A percentile compares a stretch with the other conserved stretches of the same genome.
phyloP scores from a whole-genome alignment of 2,797 vertebrate genomes.

The Neosilurus hyrtlii region DNA sequence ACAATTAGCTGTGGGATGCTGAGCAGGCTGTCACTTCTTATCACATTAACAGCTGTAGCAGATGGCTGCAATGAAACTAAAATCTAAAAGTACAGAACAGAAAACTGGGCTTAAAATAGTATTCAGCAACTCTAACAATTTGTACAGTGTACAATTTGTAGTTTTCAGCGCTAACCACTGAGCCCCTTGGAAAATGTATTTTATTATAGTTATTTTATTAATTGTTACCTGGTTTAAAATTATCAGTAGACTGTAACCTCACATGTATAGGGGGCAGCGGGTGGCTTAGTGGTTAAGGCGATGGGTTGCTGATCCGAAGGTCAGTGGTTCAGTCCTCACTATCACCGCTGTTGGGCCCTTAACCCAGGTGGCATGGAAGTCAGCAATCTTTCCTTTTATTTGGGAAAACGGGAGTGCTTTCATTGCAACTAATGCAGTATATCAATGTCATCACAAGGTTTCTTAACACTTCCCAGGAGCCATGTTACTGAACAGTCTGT shows the following conservation, averaged over 20 bases:
- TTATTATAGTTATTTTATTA: neutral
- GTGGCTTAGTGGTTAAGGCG: no score
- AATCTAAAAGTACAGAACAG: conserved; percentile 10
- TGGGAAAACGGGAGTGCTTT: neutral
- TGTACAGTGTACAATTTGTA: neutral
- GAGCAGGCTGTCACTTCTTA: conserved; percentile 10
- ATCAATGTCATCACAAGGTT: neutral
- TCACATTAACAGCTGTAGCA: conserved; percentile 21
- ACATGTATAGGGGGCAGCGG: neutral
- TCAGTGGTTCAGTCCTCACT: no score
- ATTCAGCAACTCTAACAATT: neutral
- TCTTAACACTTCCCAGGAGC: neutral
- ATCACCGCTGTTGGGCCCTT: no score
- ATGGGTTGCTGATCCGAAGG: no score
- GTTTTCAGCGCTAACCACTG: no score
- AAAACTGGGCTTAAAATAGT: neutral
- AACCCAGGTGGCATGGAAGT: neutral
- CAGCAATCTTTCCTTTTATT: neutral
- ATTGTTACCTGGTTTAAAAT: no score
- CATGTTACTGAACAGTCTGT: neutral
- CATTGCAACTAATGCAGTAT: neutral
- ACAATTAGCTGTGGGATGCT: conserved; percentile 29
- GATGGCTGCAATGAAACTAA: conserved; percentile 4
- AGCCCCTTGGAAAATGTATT: neutral
- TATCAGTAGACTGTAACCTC: neutral